Percentiles rank a stretch among this genome's conserved stretches.
Evolutionary conservation across 2,113 vertebrate species (phyloP).

Genomic region (Fregetta grallaria): DNA sequence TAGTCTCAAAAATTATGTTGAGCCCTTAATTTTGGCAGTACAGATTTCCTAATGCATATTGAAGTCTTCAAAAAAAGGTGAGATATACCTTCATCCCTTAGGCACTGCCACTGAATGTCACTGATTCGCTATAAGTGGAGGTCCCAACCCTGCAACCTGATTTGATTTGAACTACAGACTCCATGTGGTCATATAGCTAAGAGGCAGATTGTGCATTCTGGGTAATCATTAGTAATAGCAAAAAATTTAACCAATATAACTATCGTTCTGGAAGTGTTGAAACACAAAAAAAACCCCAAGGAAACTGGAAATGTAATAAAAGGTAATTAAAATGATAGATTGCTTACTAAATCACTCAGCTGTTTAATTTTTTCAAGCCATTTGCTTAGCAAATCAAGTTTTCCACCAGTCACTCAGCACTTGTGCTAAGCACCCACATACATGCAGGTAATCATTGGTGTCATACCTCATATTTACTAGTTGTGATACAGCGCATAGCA

Average conservation of each 20-base stretch:
- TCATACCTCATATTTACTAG: constrained; percentile 34
- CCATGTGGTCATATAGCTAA: not conserved
- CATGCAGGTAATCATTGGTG: constrained; percentile 51
- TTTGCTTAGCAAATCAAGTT: constrained; percentile 71
- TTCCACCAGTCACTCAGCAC: constrained; percentile 52
- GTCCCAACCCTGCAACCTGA: not conserved
- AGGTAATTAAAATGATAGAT: constrained; percentile 19
- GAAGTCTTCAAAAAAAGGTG: not conserved
- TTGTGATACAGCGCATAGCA: not conserved
- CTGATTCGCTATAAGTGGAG: not conserved
- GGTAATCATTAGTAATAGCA: not conserved
- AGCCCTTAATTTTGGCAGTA: not conserved
- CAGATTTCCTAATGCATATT: not conserved
- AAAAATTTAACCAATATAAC: not conserved
- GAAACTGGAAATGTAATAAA: not conserved
- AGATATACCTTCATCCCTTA: not conserved
- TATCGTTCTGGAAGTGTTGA: not conserved
- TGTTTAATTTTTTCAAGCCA: constrained; percentile 70
- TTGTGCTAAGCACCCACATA: constrained; percentile 47
- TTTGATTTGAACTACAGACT: not conserved
- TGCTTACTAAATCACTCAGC: not conserved
- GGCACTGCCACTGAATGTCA: not conserved
- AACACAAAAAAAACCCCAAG: not conserved
- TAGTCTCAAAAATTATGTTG: not conserved
- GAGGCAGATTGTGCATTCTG: not conserved